Percentiles rank a stretch among this genome's conserved stretches.
These are phyloP conservation scores for Polyploca ridens DNA, from an alignment of 2,888 invertebrate species.

Conservation along the genomic window DNA sequence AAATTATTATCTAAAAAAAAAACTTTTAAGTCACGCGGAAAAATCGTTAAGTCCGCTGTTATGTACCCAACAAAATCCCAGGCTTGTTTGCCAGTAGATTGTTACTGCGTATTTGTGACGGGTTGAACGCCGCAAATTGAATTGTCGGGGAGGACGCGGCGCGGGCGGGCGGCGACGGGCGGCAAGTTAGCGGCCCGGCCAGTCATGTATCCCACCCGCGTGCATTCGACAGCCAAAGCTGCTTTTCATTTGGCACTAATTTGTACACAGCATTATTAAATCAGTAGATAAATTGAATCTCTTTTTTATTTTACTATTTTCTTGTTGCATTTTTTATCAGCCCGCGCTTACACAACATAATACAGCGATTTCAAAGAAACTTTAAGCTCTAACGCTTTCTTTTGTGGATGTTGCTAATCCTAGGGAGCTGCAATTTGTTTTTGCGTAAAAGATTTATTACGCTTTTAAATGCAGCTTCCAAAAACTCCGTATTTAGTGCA, in stretches of 20 bases:
- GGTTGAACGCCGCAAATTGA: slow-evolving; percentile 42
- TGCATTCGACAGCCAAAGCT: slow-evolving; percentile 31
- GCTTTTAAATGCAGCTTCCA: neutral
- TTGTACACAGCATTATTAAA: slow-evolving; percentile 16
- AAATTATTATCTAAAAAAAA: neutral
- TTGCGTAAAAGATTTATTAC: neutral
- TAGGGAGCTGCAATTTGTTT: neutral
- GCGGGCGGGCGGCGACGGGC: slow-evolving; percentile 4
- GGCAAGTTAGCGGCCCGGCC: slow-evolving; percentile 6
- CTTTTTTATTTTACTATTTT: neutral
- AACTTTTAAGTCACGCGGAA: neutral
- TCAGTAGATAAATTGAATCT: neutral
- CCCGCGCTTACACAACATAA: neutral
- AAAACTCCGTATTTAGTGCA: neutral
- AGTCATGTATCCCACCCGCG: slow-evolving; percentile 27
- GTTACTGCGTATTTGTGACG: slow-evolving; percentile 36
- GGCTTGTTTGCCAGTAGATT: slow-evolving; percentile 21
- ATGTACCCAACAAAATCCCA: slow-evolving; percentile 7
- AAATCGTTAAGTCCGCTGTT: slow-evolving; percentile 23
- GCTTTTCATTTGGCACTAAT: slow-evolving; percentile 29
- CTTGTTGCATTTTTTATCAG: neutral
- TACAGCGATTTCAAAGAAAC: neutral
- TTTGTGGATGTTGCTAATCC: slow-evolving; percentile 1
- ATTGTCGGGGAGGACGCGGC: slow-evolving; percentile 32
- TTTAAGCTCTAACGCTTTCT: neutral